Conservation (phyloP, 2,888 invertebrate species). For the Neoscelio sp. region DNA sequence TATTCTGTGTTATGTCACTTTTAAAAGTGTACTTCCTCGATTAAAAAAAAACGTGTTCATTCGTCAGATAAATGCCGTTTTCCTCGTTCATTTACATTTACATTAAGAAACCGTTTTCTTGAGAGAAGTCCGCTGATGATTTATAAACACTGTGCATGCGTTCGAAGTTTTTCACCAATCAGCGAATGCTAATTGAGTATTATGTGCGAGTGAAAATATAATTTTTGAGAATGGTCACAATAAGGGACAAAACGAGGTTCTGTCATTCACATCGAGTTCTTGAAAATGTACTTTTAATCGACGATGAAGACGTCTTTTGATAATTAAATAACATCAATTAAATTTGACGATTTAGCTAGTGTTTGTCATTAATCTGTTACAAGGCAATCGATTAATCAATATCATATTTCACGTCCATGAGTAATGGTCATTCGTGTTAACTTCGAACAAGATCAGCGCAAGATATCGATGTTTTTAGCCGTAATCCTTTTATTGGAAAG, state of each 20-base stretch:
- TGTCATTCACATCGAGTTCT: no score
- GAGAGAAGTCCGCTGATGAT: conserved; percentile 35
- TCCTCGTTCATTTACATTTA: conserved; percentile 57
- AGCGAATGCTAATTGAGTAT: conserved; percentile 43
- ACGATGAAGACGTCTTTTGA: conserved; percentile 8
- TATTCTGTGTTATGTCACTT: conserved; percentile 49
- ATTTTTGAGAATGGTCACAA: no score
- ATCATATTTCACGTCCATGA: conserved; percentile 54
- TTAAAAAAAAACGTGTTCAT: conserved; percentile 34
- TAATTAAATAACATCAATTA: conserved; percentile 1
- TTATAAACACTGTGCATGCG: conserved; percentile 44
- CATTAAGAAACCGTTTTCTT: conserved; percentile 49
- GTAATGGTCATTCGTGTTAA: conserved; percentile 46
- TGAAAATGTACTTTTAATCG: neutral
- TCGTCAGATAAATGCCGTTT: conserved; percentile 46
- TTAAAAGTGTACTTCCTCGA: neutral
- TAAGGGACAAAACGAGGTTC: no score
- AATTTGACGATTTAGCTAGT: conserved; percentile 21
- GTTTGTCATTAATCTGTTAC: conserved; percentile 43
- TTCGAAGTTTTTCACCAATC: conserved; percentile 25
- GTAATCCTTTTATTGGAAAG: conserved; percentile 66
- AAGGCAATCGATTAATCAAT: conserved; percentile 54
- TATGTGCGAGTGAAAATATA: conserved; percentile 31
- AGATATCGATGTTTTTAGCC: conserved; percentile 38
- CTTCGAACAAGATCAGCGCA: conserved; percentile 55